phyloP scores from a whole-genome alignment of 2,797 vertebrate species.

The Apodemus agrarius region DNA sequence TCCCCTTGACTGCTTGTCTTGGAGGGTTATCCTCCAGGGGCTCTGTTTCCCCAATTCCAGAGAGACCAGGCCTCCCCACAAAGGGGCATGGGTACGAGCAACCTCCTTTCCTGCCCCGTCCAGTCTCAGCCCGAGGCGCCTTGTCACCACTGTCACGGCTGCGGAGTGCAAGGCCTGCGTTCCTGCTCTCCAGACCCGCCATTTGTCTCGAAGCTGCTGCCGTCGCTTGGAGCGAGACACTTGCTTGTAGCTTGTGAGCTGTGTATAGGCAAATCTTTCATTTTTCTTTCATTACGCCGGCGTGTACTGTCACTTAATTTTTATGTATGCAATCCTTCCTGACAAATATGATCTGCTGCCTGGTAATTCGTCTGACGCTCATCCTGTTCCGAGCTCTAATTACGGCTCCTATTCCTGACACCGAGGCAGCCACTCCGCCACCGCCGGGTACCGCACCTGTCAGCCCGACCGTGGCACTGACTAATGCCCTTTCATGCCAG shows the following conservation, averaged over 20 bases:
- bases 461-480: constrained; percentile 85
- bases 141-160: background rate
- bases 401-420: constrained; percentile 85
- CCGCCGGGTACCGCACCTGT: constrained; percentile 87
- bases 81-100: background rate
- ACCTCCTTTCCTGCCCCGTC: background rate
- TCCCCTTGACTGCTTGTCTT: background rate
- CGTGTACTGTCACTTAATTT: constrained; percentile 91
- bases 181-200: constrained; percentile 64
- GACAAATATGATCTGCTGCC: constrained; percentile 91
- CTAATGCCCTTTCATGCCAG: constrained; percentile 92
- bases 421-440: constrained; percentile 80
- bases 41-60: background rate
- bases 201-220: constrained; percentile 79
- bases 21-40: accelerated
- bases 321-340: constrained; percentile 90
- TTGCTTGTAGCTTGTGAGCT: constrained; percentile 80
- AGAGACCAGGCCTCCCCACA: background rate
- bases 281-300: constrained; percentile 90
- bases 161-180: background rate
- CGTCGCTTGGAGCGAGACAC: constrained; percentile 74
- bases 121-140: background rate
- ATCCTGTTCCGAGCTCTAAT: constrained; percentile 89
- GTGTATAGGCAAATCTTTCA: constrained; percentile 88
- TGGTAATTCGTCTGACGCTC: constrained; percentile 90